phyloP scores from a whole-genome alignment of 1,140 invertebrate species.

The Chironomus striatipennis region DNA sequence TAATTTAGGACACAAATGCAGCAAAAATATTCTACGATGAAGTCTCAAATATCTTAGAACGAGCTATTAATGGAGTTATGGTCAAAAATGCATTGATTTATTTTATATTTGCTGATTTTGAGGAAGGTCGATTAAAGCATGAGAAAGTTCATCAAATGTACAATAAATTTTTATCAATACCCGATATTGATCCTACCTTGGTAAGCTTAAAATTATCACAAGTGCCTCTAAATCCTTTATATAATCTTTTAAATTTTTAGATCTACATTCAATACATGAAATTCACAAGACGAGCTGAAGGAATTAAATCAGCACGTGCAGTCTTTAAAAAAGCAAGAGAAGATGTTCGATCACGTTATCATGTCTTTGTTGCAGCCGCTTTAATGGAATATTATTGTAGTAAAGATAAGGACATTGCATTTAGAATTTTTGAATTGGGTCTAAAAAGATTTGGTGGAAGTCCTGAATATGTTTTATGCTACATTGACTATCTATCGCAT shows the following conservation, averaged over 20 bases:
- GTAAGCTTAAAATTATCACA: slow-evolving; percentile 45
- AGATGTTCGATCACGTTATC: slow-evolving; percentile 75
- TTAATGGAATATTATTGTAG: slow-evolving; percentile 99
- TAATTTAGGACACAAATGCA: slow-evolving; percentile 72
- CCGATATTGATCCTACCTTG: slow-evolving; percentile 88
- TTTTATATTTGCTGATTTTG: slow-evolving; percentile 98
- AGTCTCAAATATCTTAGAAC: slow-evolving; percentile 86
- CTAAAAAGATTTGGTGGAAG: slow-evolving; percentile 93
- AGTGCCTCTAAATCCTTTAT: slow-evolving; percentile 25
- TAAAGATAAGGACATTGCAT: slow-evolving; percentile 97
- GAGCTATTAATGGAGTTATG: slow-evolving; percentile 78
- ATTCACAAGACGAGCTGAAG: slow-evolving; percentile 92
- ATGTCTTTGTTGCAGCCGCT: slow-evolving; percentile 93
- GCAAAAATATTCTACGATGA: slow-evolving; percentile 89
- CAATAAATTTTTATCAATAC: slow-evolving; percentile 78
- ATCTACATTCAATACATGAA: slow-evolving; percentile 99
- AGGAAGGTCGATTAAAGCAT: slow-evolving; percentile 92
- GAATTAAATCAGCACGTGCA: slow-evolving; percentile 88
- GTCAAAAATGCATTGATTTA: slow-evolving; percentile 89
- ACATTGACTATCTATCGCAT: slow-evolving; percentile 96
- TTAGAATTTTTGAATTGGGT: slow-evolving; percentile 96
- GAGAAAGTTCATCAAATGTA: slow-evolving; percentile 98
- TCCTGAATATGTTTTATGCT: slow-evolving; percentile 90
- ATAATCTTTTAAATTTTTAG: slow-evolving; percentile 39
- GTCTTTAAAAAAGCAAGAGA: slow-evolving; percentile 95